Evolutionary conservation across 2,113 vertebrate genomes (phyloP).

Genomic region (Eubucco bourcierii): DNA sequence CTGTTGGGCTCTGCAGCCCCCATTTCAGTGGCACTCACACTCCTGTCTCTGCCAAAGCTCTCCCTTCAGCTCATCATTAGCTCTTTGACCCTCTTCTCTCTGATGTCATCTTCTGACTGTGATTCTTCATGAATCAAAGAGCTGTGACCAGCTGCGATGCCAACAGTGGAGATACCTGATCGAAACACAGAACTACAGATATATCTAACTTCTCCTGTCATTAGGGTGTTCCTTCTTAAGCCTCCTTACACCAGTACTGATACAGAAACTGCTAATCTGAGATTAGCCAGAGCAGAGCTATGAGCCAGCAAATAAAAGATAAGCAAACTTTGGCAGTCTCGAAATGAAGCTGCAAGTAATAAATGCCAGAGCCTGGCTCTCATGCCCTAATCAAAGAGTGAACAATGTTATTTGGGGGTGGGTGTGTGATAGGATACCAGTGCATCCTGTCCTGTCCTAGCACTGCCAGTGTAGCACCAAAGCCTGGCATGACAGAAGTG

Average conservation of each 20-base stretch:
- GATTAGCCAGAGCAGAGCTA: neutral
- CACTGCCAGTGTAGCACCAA: neutral
- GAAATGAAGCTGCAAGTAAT: neutral
- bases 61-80: neutral
- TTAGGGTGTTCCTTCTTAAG: neutral
- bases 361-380: neutral
- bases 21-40: neutral
- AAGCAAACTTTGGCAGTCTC: neutral
- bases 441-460: neutral
- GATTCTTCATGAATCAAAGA: neutral
- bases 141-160: neutral
- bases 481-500: neutral
- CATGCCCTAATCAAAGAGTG: rapidly evolving
- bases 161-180: neutral
- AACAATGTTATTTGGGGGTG: neutral
- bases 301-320: neutral
- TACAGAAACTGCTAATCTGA: neutral
- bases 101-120: neutral
- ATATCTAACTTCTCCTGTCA: neutral
- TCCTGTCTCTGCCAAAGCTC: neutral
- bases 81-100: neutral
- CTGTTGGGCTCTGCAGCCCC: neutral
- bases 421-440: neutral
- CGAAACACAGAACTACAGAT: neutral
- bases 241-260: neutral